Evolutionary conservation across 1,140 invertebrate genomes (phyloP).

Genomic region (Pogonus chalceus): DNA sequence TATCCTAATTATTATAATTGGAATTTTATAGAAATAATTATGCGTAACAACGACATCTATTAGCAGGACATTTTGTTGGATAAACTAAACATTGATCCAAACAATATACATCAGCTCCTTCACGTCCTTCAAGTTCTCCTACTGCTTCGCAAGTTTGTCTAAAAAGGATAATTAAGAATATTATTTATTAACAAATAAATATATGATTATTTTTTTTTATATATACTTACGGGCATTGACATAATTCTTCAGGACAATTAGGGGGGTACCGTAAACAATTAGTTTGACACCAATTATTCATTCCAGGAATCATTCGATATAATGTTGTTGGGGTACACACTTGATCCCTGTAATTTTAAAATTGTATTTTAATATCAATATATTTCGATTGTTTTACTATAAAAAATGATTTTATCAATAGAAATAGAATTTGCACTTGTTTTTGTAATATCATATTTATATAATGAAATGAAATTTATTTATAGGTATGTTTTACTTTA

Average conservation of each 20-base stretch:
- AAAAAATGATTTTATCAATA: too few relatives aligned
- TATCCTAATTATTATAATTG: too few relatives aligned
- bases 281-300: slow-evolving; percentile 69
- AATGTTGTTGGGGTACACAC: slow-evolving; percentile 54
- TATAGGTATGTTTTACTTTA: too few relatives aligned
- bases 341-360: slow-evolving; percentile 62
- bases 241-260: slow-evolving; percentile 64
- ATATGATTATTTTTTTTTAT: too few relatives aligned
- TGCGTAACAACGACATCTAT: slow-evolving; percentile 60
- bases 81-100: slow-evolving; percentile 72
- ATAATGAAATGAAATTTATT: background rate
- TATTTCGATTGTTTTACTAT: too few relatives aligned
- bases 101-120: slow-evolving; percentile 71
- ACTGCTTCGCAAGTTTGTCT: slow-evolving; percentile 69
- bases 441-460: background rate
- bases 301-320: slow-evolving; percentile 57
- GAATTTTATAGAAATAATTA: background rate
- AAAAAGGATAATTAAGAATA: slow-evolving; percentile 26
- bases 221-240: slow-evolving; percentile 69
- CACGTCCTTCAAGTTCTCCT: slow-evolving; percentile 57
- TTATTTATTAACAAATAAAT: slow-evolving; percentile 12
- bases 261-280: slow-evolving; percentile 79
- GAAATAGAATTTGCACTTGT: background rate
- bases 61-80: slow-evolving; percentile 54
- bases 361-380: too few relatives aligned